Evolutionary conservation across 2,888 invertebrate genomes (phyloP).

Genomic region (Pristionchus exspectatus): DNA sequence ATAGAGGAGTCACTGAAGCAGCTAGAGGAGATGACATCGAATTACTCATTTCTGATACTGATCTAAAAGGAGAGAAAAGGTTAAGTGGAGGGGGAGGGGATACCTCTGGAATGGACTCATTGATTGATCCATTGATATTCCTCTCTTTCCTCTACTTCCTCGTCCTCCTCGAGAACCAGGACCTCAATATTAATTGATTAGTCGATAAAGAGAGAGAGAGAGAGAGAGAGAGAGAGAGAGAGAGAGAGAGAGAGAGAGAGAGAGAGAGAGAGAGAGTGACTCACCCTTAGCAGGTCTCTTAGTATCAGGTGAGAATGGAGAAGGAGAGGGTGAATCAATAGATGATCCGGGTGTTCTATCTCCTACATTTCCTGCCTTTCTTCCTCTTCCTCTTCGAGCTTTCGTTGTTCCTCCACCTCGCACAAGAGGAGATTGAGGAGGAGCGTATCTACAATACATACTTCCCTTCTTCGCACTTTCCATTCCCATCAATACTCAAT

Average conservation of each 20-base stretch:
- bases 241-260: no score
- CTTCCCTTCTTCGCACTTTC: neutral
- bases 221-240: no score
- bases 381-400: conserved; percentile 5
- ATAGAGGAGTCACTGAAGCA: conserved; percentile 22
- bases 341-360: conserved; percentile 50
- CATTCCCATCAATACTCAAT: neutral
- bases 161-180: conserved; percentile 43
- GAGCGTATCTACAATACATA: neutral
- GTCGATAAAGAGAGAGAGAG: neutral
- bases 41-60: conserved; percentile 43
- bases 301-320: conserved; percentile 19
- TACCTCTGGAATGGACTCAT: conserved; percentile 16
- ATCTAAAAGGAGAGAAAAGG: neutral
- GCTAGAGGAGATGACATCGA: conserved; percentile 38
- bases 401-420: conserved; percentile 12
- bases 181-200: neutral
- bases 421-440: conserved; percentile 42
- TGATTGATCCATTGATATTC: neutral
- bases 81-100: neutral
- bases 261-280: neutral
- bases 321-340: conserved; percentile 39
- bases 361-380: conserved; percentile 39
- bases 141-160: conserved; percentile 48
- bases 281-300: conserved; percentile 28